A percentile compares a stretch with the other conserved stretches of the same genome.
These are phyloP conservation scores for Muscicapa striata DNA, from an alignment of 2,797 vertebrate genomes.

Conservation along the genomic window DNA sequence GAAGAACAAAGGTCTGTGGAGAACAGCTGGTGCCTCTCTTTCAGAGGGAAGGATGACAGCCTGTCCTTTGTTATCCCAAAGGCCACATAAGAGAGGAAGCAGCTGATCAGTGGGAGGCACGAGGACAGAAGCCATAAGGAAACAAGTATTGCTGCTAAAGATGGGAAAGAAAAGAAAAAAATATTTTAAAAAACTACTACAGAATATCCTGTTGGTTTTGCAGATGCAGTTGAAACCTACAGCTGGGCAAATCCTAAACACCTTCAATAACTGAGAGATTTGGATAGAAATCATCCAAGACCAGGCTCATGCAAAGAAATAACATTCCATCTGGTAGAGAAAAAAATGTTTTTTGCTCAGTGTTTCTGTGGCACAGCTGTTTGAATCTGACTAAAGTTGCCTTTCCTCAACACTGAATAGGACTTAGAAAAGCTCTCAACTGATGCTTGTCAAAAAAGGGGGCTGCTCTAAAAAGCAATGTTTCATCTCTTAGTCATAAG, in stretches of 20 bases:
- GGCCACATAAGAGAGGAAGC: neutral
- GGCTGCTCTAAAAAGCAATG: neutral
- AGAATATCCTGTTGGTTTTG: neutral
- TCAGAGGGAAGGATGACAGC: conserved; percentile 15
- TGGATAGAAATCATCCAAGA: neutral
- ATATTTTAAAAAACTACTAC: neutral
- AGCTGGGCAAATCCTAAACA: neutral
- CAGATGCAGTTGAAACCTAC: neutral
- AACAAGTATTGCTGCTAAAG: neutral
- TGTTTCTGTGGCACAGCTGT: conserved; percentile 11
- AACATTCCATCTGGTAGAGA: neutral
- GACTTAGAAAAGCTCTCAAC: neutral
- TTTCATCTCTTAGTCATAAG: neutral
- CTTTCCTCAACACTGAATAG: neutral
- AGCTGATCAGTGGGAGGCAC: conserved; percentile 16
- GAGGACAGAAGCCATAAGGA: conserved; percentile 2
- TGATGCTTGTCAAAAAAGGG: neutral
- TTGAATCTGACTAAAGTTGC: neutral
- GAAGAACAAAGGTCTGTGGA: conserved; percentile 39
- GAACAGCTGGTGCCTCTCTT: conserved; percentile 45
- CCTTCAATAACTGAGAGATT: neutral
- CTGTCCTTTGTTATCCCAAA: conserved; percentile 32
- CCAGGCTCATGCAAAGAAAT: neutral
- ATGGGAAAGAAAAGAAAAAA: neutral
- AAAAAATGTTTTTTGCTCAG: neutral